Conservation (phyloP, 1,140 invertebrate species). For the Solen grandis region DNA sequence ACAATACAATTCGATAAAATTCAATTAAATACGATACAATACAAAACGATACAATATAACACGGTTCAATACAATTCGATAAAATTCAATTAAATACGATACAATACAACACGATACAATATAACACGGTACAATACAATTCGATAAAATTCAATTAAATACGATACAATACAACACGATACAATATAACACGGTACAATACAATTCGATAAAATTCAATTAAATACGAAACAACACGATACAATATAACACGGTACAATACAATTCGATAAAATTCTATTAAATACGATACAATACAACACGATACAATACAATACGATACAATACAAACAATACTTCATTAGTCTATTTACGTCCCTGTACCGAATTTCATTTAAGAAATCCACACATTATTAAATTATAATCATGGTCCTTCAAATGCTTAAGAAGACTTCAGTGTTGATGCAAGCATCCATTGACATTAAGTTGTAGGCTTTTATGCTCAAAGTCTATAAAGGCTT, state of each 20-base stretch:
- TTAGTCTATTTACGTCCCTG: too few relatives aligned
- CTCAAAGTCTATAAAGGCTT: too few relatives aligned
- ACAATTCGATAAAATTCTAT: slow-evolving; percentile 12
- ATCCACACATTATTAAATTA: too few relatives aligned
- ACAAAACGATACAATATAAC: not conserved
- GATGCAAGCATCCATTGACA: too few relatives aligned
- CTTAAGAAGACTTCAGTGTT: too few relatives aligned
- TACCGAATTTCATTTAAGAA: too few relatives aligned
- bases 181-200: slow-evolving; percentile 4
- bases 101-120: slow-evolving; percentile 5
- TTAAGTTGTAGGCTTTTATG: too few relatives aligned
- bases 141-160: slow-evolving; percentile 1
- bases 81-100: not conserved
- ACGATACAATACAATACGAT: not conserved
- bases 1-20: not conserved
- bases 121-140: slow-evolving; percentile 1
- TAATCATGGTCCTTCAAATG: too few relatives aligned
- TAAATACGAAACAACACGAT: not conserved
- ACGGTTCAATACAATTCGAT: not conserved
- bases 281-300: not conserved
- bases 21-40: slow-evolving; percentile 3
- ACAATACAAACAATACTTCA: too few relatives aligned
- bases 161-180: not conserved
- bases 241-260: not conserved
- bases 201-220: not conserved